phyloP scores from a whole-genome alignment of 2,888 invertebrate species.

The Chalcosyrphus nemorum region DNA sequence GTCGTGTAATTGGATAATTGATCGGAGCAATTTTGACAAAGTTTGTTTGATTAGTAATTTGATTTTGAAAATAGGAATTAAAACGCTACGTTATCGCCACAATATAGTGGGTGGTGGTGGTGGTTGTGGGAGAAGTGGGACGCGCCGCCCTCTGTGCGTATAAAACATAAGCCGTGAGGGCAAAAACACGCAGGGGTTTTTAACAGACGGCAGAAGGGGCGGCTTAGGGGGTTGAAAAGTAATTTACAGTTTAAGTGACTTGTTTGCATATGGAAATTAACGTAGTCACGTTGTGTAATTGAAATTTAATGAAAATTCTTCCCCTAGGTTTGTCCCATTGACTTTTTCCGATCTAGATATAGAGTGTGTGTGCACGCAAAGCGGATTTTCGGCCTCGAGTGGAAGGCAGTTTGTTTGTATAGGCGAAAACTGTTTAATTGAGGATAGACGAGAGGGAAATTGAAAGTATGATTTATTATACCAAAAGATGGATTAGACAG shows the following conservation, averaged over 20 bases:
- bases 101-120: neutral
- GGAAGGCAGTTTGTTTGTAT: neutral
- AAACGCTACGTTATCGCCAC: neutral
- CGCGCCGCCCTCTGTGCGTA: neutral
- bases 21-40: conserved; percentile 36
- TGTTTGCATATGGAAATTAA: conserved; percentile 71
- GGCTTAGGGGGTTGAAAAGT: conserved; percentile 44
- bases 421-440: neutral
- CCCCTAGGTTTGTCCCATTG: conserved; percentile 52
- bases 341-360: conserved; percentile 58
- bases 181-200: conserved; percentile 14
- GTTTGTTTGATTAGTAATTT: conserved; percentile 65
- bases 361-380: conserved; percentile 55
- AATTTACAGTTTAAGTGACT: conserved; percentile 70
- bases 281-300: conserved; percentile 68
- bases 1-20: conserved; percentile 59
- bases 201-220: too few species aligned
- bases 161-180: neutral
- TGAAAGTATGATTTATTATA: neutral
- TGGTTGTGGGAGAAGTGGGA: too few species aligned
- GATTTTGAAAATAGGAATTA: conserved; percentile 44
- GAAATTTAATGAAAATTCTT: conserved; percentile 70
- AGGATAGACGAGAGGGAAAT: neutral
- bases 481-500: neutral
- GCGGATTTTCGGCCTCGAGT: conserved; percentile 2